Evolutionary conservation across 2,113 vertebrate species (phyloP).

Genomic region (Mesembrinibis cayennensis): DNA sequence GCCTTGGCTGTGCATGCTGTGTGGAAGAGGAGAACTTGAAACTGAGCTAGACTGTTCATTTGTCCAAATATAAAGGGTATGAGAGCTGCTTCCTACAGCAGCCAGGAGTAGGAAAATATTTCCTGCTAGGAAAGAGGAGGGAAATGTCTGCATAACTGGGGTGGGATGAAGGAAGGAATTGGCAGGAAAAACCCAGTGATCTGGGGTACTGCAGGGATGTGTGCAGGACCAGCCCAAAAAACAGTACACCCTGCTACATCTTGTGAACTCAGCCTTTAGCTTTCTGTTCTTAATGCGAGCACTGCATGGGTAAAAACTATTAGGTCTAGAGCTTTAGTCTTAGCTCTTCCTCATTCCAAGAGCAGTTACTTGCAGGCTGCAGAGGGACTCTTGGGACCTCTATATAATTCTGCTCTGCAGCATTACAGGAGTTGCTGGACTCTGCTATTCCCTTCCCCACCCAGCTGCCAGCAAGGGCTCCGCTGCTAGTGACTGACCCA

Average conservation of each 20-base stretch:
- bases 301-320: not conserved
- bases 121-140: conserved; percentile 30
- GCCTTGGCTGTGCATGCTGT: not conserved
- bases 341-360: conserved; percentile 6
- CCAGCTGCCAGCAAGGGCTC: conserved; percentile 2
- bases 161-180: conserved; percentile 18
- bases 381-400: not conserved
- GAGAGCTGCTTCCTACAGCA: not conserved
- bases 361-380: not conserved
- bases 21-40: not conserved
- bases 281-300: not conserved
- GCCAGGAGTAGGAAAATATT: conserved; percentile 41
- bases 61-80: not conserved
- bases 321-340: not conserved
- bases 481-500: not conserved
- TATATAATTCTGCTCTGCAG: not conserved
- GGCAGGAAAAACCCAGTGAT: conserved; percentile 13
- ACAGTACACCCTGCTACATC: accelerated
- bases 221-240: not conserved
- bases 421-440: not conserved
- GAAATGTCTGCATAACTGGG: conserved; percentile 32
- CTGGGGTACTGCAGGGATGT: not conserved
- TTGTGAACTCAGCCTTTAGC: not conserved
- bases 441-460: not conserved
- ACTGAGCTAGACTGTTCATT: not conserved